Evolutionary conservation across 2,113 vertebrate species (phyloP).

Genomic region (Corythaeola cristata): DNA sequence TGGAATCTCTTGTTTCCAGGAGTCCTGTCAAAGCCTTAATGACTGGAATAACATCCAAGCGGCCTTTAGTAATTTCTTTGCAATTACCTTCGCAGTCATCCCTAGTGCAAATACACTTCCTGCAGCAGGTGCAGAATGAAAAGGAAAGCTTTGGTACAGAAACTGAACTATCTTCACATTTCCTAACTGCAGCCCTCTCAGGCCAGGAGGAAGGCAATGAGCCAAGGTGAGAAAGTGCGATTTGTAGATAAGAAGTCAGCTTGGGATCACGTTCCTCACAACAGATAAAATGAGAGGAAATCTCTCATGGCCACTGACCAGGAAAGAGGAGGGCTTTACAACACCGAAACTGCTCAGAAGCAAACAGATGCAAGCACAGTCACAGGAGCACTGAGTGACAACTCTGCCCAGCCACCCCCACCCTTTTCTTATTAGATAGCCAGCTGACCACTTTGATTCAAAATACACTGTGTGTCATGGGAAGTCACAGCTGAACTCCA

Average conservation of each 20-base stretch:
- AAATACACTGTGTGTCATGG: constrained; percentile 5
- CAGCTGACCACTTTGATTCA: constrained; percentile 29
- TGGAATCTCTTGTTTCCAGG: neutral
- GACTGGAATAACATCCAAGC: neutral
- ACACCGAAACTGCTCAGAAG: neutral
- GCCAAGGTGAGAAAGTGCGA: neutral
- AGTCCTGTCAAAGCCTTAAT: neutral
- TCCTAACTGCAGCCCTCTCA: neutral
- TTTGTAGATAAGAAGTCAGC: neutral
- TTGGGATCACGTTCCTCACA: neutral
- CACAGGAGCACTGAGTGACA: neutral
- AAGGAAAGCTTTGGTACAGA: neutral
- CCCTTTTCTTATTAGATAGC: neutral
- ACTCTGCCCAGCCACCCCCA: neutral
- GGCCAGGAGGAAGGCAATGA: neutral
- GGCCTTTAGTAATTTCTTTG: neutral
- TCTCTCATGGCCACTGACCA: neutral
- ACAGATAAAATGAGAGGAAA: neutral
- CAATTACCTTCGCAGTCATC: neutral
- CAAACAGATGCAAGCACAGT: neutral
- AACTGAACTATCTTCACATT: neutral
- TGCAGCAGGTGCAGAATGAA: neutral
- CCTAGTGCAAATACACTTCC: neutral
- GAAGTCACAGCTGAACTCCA: constrained; percentile 27
- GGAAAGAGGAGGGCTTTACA: neutral